These are phyloP conservation scores for Brachyhypopomus gauderio DNA, from an alignment of 2,113 vertebrate species.

Conservation along the genomic window DNA sequence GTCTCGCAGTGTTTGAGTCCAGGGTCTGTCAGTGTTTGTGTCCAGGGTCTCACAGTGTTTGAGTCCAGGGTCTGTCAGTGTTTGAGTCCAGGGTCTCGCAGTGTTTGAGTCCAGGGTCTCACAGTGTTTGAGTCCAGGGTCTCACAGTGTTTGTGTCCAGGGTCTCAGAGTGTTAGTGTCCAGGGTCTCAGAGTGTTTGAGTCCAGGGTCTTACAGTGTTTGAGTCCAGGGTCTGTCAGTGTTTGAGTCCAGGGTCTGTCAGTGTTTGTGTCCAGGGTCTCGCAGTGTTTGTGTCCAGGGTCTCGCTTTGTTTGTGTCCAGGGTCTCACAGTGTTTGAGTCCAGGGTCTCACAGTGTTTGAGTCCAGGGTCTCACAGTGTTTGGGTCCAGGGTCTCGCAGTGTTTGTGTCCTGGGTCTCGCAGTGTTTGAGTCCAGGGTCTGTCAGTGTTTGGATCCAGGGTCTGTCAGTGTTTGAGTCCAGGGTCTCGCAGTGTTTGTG, in stretches of 20 bases:
- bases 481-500: neutral
- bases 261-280: neutral
- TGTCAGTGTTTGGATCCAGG: neutral
- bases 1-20: neutral
- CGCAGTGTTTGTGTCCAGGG: neutral
- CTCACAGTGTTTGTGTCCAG: neutral
- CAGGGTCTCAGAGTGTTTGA: neutral
- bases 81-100: neutral
- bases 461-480: neutral
- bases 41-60: neutral
- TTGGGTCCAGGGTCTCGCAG: neutral
- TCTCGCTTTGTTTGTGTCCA: neutral
- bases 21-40: too few species aligned
- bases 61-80: neutral
- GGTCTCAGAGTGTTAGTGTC: neutral
- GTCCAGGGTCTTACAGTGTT: too few species aligned
- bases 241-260: neutral
- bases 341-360: neutral
- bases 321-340: neutral
- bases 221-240: neutral
- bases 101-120: too few species aligned
- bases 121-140: neutral
- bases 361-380: too few species aligned
- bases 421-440: neutral
- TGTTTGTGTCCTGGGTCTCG: neutral